Base-by-base conservation (phyloP, 2,113 vertebrate species). In the Scomber colias region DNA sequence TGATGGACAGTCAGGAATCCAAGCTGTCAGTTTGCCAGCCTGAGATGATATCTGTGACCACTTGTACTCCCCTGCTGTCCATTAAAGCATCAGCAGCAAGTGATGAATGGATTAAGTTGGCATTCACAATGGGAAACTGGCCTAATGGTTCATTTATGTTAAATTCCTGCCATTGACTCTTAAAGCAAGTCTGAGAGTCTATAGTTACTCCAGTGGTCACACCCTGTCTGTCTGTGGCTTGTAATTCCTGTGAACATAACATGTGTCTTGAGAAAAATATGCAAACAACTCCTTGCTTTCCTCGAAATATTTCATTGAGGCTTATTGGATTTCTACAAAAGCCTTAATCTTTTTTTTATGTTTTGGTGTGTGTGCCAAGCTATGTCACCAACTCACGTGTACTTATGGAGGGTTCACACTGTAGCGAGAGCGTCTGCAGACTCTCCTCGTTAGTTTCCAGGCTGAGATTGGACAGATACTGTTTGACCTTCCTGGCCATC, bases 401-500 rank as follows among this genome's bases (percentile, higher is more conserved):
- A 88, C 95, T 99, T 54, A 97, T 96, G 60, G 97, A 97, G 62
- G 98, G 96, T 79, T 99, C 98, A 49, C 97, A 99, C 92, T 98
- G 97, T 72, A 98, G 60, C 0, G 98, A 99, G 0, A 99, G 85
- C 0, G 96, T 97, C 93, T 99, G 98, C 21, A 99, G 97, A 59
- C 95, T 97, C 89, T 99, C 98, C 92, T 99, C 98, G 30, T 97
- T 99, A 77, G 96, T 97, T 81, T 99, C 97, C 61, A 98, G 94
- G 79, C 97, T 96, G 86, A 99, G 93, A 88, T 98, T 96, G 67
- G 96, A 96, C 87, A 99, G 95, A 92, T 99, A 99, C 87, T 99
- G 98, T 71, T 97, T 98, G 54, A 99, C 98, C 84, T 97, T 97
- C 57, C 97, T 94, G 73, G 98, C 97, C 98, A 99, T 99, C 90